Conservation (phyloP, 2,888 invertebrate species). For the Tetrapedia diversipes region DNA sequence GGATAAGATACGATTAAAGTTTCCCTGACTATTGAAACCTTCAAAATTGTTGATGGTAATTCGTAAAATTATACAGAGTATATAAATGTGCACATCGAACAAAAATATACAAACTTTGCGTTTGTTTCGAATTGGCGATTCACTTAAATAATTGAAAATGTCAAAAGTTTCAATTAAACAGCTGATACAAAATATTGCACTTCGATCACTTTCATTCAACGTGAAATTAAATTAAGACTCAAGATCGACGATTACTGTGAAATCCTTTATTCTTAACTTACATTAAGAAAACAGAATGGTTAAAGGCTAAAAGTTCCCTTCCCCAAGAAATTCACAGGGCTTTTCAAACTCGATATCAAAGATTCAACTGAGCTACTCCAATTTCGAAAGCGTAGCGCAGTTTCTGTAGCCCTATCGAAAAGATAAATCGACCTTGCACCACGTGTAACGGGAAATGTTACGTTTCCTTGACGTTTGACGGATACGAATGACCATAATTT, state of each 20-base stretch:
- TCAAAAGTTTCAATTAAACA: too few relatives aligned
- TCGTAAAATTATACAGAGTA: background rate
- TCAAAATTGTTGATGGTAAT: background rate
- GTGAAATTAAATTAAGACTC: background rate
- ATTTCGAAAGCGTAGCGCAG: constrained; percentile 35
- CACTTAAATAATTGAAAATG: too few relatives aligned
- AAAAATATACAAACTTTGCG: too few relatives aligned
- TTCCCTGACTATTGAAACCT: background rate
- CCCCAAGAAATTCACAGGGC: background rate
- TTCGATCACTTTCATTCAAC: too few relatives aligned
- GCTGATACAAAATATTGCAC: too few relatives aligned
- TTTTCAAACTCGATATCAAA: background rate
- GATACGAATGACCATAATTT: constrained; percentile 60
- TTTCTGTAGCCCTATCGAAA: constrained; percentile 23
- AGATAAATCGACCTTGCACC: constrained; percentile 53
- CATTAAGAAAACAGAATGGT: background rate
- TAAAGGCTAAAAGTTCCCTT: background rate
- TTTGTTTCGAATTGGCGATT: too few relatives aligned
- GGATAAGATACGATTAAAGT: background rate
- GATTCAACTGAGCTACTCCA: constrained; percentile 22
- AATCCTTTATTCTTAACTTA: background rate
- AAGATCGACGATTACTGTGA: background rate
- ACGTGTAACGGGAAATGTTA: constrained; percentile 58
- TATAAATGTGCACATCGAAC: background rate
- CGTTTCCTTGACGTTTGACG: constrained; percentile 63